Base-by-base conservation (phyloP, 2,888 invertebrate species). In the Pterostichus madidus region DNA sequence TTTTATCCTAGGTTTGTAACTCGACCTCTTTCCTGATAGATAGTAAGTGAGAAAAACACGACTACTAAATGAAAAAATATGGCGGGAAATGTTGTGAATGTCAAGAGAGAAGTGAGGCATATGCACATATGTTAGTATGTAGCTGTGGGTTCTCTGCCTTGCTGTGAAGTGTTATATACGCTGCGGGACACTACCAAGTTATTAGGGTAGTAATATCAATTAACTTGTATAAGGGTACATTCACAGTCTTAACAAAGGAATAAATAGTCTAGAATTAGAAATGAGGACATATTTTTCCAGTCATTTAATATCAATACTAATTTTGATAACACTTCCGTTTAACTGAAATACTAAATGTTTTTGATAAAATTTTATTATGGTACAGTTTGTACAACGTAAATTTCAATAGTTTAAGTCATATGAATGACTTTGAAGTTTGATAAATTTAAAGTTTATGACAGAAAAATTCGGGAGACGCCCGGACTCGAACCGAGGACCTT, bases 151-250 rank as follows among this genome's bases (percentile, higher is more conserved):
- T 11, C 49, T n/a, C 49, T 24, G 39, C 39, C 5, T 0, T 3
- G 39, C 52, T 11, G 52, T 52, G 52, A 13, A 13, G 52, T n/a
- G n/a, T 52, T 13, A 52, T 5, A 24, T 24, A 24, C 1, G 56
- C 56, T 59, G 59, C 24, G 31, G 32, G 11, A 64, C 35, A 64
- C 35, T 35, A 35, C 11, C 31, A 6, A 64, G 10, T 32, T 64
- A 35, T 35, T 64, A n/a, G 31, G 64, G 64, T 32, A 64, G 35
- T n/a, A 32, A 11, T 64, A 64, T 64, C 64, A 64, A 64, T 64
- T 64, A 64, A 24, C 31, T 32, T 31, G n/a, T 13, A 64, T 64
- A 64, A 64, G 64, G 64, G 64, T 35, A 64, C 32, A 64, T 64
- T 64, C 64, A 64, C 35, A 35, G n/a, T 35, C 64, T 64, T 49